Percentiles rank a stretch among this genome's conserved stretches.
phyloP scores from a whole-genome alignment of 53 echinoderm and acorn worm genomes.

The Luidia sarsii region DNA sequence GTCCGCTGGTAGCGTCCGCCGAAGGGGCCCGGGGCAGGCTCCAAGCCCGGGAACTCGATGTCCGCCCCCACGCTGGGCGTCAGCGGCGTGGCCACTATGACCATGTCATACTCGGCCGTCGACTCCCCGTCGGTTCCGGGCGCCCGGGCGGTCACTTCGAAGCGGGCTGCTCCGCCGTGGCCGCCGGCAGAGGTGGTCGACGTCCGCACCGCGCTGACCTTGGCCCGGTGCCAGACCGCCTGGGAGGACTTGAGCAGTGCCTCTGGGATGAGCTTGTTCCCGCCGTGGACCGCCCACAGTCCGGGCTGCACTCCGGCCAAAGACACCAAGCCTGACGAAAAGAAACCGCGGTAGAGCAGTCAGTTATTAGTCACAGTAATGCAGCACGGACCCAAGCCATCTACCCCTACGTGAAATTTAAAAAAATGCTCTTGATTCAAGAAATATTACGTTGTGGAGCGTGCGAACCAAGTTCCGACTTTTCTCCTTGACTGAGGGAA shows the following conservation, averaged over 20 bases:
- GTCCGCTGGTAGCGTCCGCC: conserved; percentile 78
- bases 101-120: conserved; percentile 72
- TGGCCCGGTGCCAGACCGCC: conserved; percentile 47
- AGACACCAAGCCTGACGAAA: conserved; percentile 71
- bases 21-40: conserved; percentile 52
- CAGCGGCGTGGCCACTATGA: conserved; percentile 82
- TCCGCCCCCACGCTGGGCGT: conserved; percentile 43
- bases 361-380: not conserved
- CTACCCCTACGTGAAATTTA: too few species aligned
- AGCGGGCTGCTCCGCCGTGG: conserved; percentile 11
- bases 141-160: conserved; percentile 15
- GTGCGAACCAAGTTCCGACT: too few species aligned
- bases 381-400: too few species aligned
- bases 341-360: too few species aligned
- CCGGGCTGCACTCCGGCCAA: conserved; percentile 89
- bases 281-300: conserved; percentile 84
- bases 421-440: not conserved
- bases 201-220: conserved; percentile 53
- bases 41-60: conserved; percentile 67
- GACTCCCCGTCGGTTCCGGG: not conserved
- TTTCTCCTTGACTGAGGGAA: too few species aligned
- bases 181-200: too few species aligned
- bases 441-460: too few species aligned
- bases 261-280: conserved; percentile 76
- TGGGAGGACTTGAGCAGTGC: conserved; percentile 65